These are phyloP conservation scores for Vanessa cardui DNA, from an alignment of 2,888 invertebrate species.

Conservation along the genomic window DNA sequence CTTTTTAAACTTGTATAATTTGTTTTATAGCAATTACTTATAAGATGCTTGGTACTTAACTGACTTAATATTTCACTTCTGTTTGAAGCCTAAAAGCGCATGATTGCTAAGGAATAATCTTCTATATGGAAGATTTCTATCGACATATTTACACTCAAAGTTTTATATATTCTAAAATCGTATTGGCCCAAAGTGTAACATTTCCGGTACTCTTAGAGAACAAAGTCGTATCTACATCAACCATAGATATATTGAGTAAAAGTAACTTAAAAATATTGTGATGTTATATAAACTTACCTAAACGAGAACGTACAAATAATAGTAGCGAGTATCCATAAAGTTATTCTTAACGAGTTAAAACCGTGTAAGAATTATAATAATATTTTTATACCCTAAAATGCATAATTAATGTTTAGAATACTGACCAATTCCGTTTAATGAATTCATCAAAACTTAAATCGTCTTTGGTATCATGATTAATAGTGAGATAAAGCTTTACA, in stretches of 20 bases:
- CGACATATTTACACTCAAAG: conserved; percentile 7
- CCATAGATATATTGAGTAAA: conserved; percentile 58
- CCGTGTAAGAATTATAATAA: conserved; percentile 59
- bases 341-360: conserved; percentile 57
- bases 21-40: conserved; percentile 22
- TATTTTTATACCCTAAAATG: conserved; percentile 78
- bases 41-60: conserved; percentile 27
- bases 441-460: conserved; percentile 45
- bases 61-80: conserved; percentile 19
- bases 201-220: conserved; percentile 17
- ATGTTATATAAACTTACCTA: conserved; percentile 64
- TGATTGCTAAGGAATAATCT: not conserved
- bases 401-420: conserved; percentile 66
- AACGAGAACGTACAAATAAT: conserved; percentile 78
- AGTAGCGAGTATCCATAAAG: conserved; percentile 68
- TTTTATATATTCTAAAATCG: conserved; percentile 9
- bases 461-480: conserved; percentile 52
- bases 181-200: conserved; percentile 5
- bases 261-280: conserved; percentile 67
- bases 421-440: conserved; percentile 63
- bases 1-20: conserved; percentile 3
- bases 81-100: conserved; percentile 9
- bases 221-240: conserved; percentile 48
- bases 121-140: conserved; percentile 1
- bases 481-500: conserved; percentile 69